A percentile compares a stretch with the other conserved stretches of the same genome.
Evolutionary conservation across 2,888 invertebrate genomes (phyloP).

Genomic region (Diploptera punctata): DNA sequence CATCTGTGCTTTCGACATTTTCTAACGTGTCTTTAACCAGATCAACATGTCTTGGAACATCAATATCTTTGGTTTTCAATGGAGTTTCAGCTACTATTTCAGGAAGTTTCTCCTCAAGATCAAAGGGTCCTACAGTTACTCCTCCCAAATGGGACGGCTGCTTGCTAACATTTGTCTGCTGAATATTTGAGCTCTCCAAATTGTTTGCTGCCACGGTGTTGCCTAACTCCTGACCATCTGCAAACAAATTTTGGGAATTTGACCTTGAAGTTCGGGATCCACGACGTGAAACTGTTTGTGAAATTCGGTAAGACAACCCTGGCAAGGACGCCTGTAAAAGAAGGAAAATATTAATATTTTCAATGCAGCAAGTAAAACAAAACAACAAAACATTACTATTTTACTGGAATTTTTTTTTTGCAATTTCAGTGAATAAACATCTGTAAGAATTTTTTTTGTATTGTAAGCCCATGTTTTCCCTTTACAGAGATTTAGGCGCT

Average conservation of each 20-base stretch:
- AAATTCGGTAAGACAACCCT: background rate
- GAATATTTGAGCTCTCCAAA: background rate
- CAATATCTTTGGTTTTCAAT: background rate
- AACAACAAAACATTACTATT: too few relatives aligned
- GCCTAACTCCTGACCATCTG: background rate
- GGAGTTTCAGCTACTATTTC: slow-evolving; percentile 13
- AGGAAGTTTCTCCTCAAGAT: slow-evolving; percentile 28
- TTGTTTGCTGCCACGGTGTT: slow-evolving; percentile 6
- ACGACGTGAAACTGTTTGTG: background rate
- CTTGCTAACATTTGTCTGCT: background rate
- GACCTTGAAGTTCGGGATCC: background rate
- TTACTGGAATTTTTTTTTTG: too few relatives aligned
- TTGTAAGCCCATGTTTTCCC: too few relatives aligned
- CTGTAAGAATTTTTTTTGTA: too few relatives aligned
- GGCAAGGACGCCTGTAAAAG: slow-evolving; percentile 1
- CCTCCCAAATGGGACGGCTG: background rate
- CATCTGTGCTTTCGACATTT: background rate
- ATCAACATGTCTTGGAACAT: background rate
- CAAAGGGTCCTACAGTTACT: slow-evolving; percentile 31
- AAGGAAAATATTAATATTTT: too few relatives aligned
- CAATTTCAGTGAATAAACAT: too few relatives aligned
- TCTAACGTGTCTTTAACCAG: background rate
- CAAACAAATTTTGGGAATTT: background rate
- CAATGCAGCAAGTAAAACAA: too few relatives aligned
- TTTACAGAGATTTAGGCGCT: too few relatives aligned